Percentiles rank a stretch among this genome's conserved stretches.
phyloP scores from a whole-genome alignment of 2,888 invertebrate species.

The Tiliacea citrago region DNA sequence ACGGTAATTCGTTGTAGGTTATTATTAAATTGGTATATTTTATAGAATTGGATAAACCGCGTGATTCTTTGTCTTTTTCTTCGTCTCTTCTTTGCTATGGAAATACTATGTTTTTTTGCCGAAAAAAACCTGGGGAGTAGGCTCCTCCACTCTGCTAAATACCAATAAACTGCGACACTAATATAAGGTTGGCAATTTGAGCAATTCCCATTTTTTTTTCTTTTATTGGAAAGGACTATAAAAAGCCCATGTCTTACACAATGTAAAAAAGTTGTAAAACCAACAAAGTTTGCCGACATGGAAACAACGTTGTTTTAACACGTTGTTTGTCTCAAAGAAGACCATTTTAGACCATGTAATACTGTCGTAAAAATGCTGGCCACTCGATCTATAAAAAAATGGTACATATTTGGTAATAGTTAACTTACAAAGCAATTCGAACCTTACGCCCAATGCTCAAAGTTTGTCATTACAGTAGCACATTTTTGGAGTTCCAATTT shows the following conservation, averaged over 20 bases:
- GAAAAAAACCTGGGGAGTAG: no score
- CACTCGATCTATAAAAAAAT: slow-evolving; percentile 49
- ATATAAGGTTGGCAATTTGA: neutral
- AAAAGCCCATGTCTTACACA: neutral
- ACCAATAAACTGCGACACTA: no score
- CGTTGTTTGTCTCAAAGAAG: slow-evolving; percentile 44
- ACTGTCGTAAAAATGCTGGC: slow-evolving; percentile 52
- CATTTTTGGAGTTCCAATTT: slow-evolving; percentile 19
- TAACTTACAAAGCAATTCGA: slow-evolving; percentile 16
- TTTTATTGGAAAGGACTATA: neutral
- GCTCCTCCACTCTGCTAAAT: no score
- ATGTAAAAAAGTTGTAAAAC: slow-evolving; percentile 31
- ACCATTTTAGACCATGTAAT: slow-evolving; percentile 51
- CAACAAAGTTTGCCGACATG: slow-evolving; percentile 35
- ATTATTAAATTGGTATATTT: slow-evolving; percentile 12
- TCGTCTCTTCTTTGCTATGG: neutral
- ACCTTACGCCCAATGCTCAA: neutral
- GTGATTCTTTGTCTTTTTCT: neutral
- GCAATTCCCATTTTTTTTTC: neutral
- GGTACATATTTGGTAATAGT: slow-evolving; percentile 51
- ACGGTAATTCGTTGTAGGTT: slow-evolving; percentile 22
- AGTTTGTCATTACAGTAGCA: slow-evolving; percentile 21
- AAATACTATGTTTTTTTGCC: neutral
- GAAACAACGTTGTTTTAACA: slow-evolving; percentile 44
- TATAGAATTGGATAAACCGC: neutral